A percentile compares a stretch with the other conserved stretches of the same genome.
Evolutionary conservation across 1,140 invertebrate genomes (phyloP).

Genomic region (Macrobrachium nipponense): DNA sequence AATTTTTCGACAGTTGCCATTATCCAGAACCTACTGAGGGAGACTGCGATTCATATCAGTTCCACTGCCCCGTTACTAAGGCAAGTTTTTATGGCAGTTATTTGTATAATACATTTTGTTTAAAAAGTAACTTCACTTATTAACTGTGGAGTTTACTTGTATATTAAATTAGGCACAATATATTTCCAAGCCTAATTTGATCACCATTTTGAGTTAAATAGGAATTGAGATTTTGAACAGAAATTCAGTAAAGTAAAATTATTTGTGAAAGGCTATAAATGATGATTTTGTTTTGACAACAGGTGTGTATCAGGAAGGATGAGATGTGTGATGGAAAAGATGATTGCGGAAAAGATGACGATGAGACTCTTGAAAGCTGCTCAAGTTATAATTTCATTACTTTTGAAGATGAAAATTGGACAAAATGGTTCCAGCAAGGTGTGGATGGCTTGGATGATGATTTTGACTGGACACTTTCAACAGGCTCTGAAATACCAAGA

Average conservation of each 20-base stretch:
- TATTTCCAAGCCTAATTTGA: no score
- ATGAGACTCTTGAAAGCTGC: constrained; percentile 13
- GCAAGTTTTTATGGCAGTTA: not conserved
- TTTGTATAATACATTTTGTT: not conserved
- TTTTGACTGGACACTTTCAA: constrained; percentile 48
- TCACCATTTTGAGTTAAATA: no score
- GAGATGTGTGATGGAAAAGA: constrained; percentile 47
- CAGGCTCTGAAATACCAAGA: not conserved
- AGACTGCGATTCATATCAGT: constrained; percentile 8
- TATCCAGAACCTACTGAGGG: constrained; percentile 24
- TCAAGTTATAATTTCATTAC: constrained; percentile 14
- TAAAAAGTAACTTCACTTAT: no score
- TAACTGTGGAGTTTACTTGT: no score
- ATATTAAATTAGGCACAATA: no score
- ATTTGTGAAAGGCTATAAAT: not conserved
- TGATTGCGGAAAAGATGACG: constrained; percentile 45
- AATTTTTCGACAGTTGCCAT: constrained; percentile 35
- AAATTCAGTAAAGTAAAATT: no score
- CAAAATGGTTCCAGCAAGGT: constrained; percentile 39
- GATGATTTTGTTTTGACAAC: not conserved
- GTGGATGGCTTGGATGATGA: constrained; percentile 38
- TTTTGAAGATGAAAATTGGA: constrained; percentile 29
- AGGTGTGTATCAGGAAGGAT: constrained; percentile 37
- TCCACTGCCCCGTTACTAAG: constrained; percentile 36
- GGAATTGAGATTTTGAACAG: no score